Evolutionary conservation across 30 jellyfish, hydroid and myxozoan species (phyloP), one percentile per base, ranked within the genome.

Genomic region (Catostylus mosaicus): DNA sequence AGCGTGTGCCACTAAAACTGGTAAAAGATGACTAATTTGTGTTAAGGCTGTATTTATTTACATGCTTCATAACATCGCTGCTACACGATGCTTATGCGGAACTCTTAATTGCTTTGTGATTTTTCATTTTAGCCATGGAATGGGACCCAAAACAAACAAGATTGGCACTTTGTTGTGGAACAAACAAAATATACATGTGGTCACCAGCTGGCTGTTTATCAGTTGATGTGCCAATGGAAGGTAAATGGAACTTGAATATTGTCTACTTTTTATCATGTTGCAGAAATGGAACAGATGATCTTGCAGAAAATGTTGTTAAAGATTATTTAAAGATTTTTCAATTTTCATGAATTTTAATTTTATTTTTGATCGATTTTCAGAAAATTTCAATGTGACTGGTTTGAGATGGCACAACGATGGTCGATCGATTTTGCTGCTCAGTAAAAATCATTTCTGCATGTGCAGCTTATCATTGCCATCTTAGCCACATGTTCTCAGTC

Each of bases 101-200:
- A n/a, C n/a, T n/a, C n/a, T 59, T 37, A 23, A 18, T 16, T 52
- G 19, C 59, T 23, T 70, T 0, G 27, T 48, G 24, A 43, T 36
- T 50, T n/a, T 11, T 19, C n/a, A n/a, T 82, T 50, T 20, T 56
- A 94, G 99, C 95, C 12, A 63, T 94, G 85, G 89, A 84, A 40
- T 94, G 99, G 99, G 99, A 94, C 71, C 97, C 99, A 12, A 60
- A 78, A 64, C 97, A 94, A 62, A 60, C 90, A 9, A 88, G 99
- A 18, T 46, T 94, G 85, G 99, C 99, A n/a, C 45, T 94, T 30
- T 94, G 99, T 82, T 66, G 92, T 73, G 97, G 97, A 18, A 88
- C 97, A 23, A 88, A 88, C 64, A 94, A 94, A 67, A 38, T 94
- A 22, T 94, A 94, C 80, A 88, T 94, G 99, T 94, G 99, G 99